Evolutionary conservation across 2,797 vertebrate species (phyloP).

Genomic region (Champsocephalus gunnari): DNA sequence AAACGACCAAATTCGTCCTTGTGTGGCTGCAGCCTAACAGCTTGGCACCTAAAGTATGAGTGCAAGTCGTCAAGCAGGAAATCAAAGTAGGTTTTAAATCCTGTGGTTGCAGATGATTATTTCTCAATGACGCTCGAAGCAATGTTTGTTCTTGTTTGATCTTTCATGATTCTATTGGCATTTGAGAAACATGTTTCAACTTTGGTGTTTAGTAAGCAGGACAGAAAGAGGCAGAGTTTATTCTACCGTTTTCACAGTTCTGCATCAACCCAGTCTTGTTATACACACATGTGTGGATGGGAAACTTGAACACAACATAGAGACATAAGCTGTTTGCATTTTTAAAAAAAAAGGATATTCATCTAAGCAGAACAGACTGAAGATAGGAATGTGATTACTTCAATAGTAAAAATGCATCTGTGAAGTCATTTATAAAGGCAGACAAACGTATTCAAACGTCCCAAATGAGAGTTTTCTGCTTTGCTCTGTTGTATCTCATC

Average conservation of each 20-base stretch:
- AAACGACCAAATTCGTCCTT: too few relatives aligned
- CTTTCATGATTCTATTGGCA: slow-evolving; percentile 36
- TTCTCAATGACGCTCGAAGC: slow-evolving; percentile 50
- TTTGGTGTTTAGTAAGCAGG: slow-evolving; percentile 30
- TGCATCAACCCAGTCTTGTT: background rate
- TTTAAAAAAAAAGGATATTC: background rate
- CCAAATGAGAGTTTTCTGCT: background rate
- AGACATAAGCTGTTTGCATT: background rate
- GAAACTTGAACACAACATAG: background rate
- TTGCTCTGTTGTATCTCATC: background rate
- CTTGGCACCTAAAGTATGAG: slow-evolving; percentile 2
- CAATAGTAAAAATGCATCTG: background rate
- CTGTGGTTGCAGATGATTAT: slow-evolving; percentile 12
- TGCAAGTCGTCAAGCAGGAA: slow-evolving; percentile 34
- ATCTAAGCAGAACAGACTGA: background rate
- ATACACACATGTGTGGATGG: background rate
- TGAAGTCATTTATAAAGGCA: slow-evolving; percentile 1
- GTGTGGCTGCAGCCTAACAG: background rate
- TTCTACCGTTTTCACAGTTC: background rate
- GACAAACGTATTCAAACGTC: background rate
- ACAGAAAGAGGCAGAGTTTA: background rate
- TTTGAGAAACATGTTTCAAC: slow-evolving; percentile 7
- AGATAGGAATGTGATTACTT: background rate
- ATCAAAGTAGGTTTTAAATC: slow-evolving; percentile 55
- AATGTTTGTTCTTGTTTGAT: slow-evolving; percentile 53